Conservation (phyloP, 2,797 vertebrate genomes). For the Tamandua tetradactyla region DNA sequence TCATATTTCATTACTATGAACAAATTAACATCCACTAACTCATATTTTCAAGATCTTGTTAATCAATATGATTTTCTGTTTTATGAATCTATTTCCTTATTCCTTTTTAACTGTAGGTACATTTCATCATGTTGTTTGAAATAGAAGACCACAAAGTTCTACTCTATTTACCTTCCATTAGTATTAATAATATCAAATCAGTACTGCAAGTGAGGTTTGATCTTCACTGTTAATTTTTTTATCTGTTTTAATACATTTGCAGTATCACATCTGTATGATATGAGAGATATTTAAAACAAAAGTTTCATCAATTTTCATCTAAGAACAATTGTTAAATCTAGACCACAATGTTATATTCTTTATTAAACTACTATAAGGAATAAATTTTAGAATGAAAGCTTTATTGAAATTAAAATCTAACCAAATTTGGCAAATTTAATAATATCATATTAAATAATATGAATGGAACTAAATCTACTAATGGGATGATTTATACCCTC, state of each 20-base stretch:
- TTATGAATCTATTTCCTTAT: not conserved
- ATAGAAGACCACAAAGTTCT: constrained; percentile 28
- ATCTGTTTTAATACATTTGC: not conserved
- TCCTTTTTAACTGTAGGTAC: not conserved
- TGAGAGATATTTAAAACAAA: not conserved
- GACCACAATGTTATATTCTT: not conserved
- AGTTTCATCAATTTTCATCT: not conserved
- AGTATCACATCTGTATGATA: not conserved
- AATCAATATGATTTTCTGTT: constrained; percentile 30
- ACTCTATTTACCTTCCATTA: constrained; percentile 35
- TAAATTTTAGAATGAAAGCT: constrained; percentile 28
- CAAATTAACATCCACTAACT: constrained; percentile 19
- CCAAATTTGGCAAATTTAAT: not conserved
- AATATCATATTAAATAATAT: not conserved
- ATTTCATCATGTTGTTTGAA: constrained; percentile 44
- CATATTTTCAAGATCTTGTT: not conserved
- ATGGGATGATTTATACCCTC: not conserved
- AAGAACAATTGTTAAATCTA: not conserved
- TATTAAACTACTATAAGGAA: not conserved
- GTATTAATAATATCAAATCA: not conserved
- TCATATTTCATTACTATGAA: constrained; percentile 1
- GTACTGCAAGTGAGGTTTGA: not conserved
- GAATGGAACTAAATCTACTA: not conserved
- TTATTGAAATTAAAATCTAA: constrained; percentile 3
- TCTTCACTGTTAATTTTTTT: constrained; percentile 10